Percentiles rank a stretch among this genome's conserved stretches.
phyloP scores from a whole-genome alignment of 2,113 vertebrate species.

The Erinaceus europaeus region DNA sequence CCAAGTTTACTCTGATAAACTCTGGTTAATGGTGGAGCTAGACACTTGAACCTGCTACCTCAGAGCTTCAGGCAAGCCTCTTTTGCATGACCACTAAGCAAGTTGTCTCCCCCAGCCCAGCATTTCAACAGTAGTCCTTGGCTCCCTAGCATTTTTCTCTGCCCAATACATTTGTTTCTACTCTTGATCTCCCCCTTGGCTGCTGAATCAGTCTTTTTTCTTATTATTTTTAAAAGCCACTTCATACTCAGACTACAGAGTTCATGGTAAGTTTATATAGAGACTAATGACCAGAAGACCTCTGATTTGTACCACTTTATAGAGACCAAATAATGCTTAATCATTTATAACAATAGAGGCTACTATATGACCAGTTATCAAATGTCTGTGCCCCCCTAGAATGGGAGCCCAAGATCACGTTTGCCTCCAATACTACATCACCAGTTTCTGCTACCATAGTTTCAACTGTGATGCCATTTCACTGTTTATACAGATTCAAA shows the following conservation, averaged over 20 bases:
- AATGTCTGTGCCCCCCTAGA: background rate
- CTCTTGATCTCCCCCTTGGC: background rate
- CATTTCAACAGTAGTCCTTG: background rate
- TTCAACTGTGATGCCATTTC: background rate
- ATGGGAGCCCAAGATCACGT: background rate
- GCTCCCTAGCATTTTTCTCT: background rate
- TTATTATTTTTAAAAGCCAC: background rate
- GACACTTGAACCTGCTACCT: too few relatives aligned
- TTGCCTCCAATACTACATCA: background rate
- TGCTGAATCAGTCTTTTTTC: background rate
- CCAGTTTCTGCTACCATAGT: background rate
- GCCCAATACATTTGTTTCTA: background rate
- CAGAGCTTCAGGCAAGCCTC: too few relatives aligned
- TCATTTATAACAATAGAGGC: background rate
- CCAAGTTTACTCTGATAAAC: too few relatives aligned
- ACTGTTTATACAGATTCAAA: background rate
- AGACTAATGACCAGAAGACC: background rate
- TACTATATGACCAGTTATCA: background rate
- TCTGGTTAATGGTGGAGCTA: too few relatives aligned
- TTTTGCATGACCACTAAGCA: too few relatives aligned
- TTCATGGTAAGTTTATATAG: background rate
- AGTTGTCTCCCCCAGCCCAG: too few relatives aligned
- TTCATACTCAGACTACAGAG: background rate
- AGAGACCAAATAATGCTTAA: background rate
- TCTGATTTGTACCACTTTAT: background rate